Conservation (phyloP, 1,140 invertebrate species). For the Caenorhabditis brenneri region DNA sequence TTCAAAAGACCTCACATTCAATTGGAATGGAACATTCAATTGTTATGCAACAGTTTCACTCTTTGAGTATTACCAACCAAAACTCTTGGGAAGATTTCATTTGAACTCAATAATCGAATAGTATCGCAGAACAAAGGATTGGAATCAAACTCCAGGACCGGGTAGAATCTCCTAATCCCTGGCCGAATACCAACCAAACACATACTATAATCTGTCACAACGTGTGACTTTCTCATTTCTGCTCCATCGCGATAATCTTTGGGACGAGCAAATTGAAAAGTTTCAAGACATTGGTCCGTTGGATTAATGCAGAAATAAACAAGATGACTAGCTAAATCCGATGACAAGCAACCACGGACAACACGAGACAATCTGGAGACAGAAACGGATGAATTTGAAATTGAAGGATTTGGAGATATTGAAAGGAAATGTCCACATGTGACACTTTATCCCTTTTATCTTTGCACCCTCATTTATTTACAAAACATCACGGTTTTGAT, state of each 20-base stretch:
- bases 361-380: neutral
- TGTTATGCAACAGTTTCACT: no score
- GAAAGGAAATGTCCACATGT: neutral
- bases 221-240: neutral
- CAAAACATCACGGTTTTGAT: neutral
- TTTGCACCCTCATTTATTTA: slow-evolving; percentile 21
- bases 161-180: neutral
- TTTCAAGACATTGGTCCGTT: neutral
- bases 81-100: no score
- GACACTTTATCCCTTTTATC: neutral
- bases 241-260: neutral
- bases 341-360: neutral
- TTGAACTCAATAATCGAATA: no score
- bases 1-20: no score
- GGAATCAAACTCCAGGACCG: neutral
- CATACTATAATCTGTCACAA: neutral
- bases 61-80: no score
- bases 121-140: no score
- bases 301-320: neutral
- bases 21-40: no score
- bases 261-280: slow-evolving; percentile 4
- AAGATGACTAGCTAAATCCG: slow-evolving; percentile 38
- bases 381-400: neutral
- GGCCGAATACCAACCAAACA: neutral
- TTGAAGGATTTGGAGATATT: neutral